These are phyloP conservation scores for Ennomos fuscantarius DNA, from an alignment of 2,888 invertebrate genomes.

Conservation along the genomic window DNA sequence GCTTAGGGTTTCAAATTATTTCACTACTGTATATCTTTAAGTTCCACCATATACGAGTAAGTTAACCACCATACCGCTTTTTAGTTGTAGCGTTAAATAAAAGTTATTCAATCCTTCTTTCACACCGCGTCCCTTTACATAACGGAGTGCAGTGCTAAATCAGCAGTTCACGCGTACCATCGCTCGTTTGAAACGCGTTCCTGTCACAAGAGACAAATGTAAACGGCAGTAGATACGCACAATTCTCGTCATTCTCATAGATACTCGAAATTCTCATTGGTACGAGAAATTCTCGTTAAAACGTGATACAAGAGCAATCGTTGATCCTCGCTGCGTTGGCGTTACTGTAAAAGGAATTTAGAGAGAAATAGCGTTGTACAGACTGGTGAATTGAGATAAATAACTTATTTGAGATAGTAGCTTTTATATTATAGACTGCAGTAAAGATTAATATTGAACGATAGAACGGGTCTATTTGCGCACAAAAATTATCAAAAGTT, in stretches of 20 bases:
- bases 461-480: no score
- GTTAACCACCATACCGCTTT: background rate
- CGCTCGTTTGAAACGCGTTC: conserved; percentile 25
- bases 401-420: no score
- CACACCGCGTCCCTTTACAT: conserved; percentile 18
- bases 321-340: background rate
- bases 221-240: conserved; percentile 30
- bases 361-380: conserved; percentile 38
- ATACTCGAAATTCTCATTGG: conserved; percentile 20
- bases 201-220: conserved; percentile 25
- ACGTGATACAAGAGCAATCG: background rate
- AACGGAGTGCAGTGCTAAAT: conserved; percentile 17
- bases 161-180: conserved; percentile 25
- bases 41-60: no score
- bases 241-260: conserved; percentile 20
- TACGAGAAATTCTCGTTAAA: conserved; percentile 11
- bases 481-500: no score
- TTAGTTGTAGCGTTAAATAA: no score
- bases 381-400: background rate
- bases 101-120: no score
- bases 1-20: no score
- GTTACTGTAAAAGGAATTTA: conserved; percentile 35
- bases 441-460: no score
- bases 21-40: no score
- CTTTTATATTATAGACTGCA: no score